phyloP scores from a whole-genome alignment of 1,140 invertebrate species.

The Lanistes nyassanus region DNA sequence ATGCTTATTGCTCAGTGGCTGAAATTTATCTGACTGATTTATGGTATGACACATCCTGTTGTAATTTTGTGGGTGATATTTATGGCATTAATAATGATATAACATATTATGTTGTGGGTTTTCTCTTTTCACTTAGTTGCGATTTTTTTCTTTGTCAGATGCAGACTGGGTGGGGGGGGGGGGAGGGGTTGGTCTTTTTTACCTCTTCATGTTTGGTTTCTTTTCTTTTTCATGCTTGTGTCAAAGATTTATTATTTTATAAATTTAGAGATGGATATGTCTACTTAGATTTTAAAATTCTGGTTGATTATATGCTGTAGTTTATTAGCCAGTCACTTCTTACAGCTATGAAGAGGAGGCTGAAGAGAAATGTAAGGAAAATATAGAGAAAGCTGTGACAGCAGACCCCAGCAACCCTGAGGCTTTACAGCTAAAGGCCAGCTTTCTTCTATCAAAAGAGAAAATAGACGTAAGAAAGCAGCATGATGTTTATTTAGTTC shows the following conservation, averaged over 20 bases:
- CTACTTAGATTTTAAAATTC: background rate
- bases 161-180: too few species aligned
- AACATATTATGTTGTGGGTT: too few species aligned
- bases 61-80: too few species aligned
- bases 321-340: slow-evolving; percentile 20
- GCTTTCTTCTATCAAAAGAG: slow-evolving; percentile 63
- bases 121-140: too few species aligned
- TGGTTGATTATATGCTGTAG: background rate
- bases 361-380: slow-evolving; percentile 61
- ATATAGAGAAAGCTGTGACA: slow-evolving; percentile 61
- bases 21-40: slow-evolving; percentile 69
- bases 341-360: slow-evolving; percentile 65
- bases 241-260: background rate
- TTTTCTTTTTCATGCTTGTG: background rate
- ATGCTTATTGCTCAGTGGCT: slow-evolving; percentile 66
- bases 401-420: slow-evolving; percentile 64
- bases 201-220: too few species aligned
- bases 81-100: too few species aligned
- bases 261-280: background rate
- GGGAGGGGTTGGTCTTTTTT: too few species aligned
- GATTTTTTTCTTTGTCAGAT: too few species aligned
- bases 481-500: background rate
- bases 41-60: slow-evolving; percentile 47
- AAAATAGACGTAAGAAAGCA: slow-evolving; percentile 54
- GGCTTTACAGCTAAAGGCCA: slow-evolving; percentile 64